These are phyloP conservation scores for Sarcophaga carnaria DNA, from an alignment of 2,888 invertebrate species.

Conservation along the genomic window DNA sequence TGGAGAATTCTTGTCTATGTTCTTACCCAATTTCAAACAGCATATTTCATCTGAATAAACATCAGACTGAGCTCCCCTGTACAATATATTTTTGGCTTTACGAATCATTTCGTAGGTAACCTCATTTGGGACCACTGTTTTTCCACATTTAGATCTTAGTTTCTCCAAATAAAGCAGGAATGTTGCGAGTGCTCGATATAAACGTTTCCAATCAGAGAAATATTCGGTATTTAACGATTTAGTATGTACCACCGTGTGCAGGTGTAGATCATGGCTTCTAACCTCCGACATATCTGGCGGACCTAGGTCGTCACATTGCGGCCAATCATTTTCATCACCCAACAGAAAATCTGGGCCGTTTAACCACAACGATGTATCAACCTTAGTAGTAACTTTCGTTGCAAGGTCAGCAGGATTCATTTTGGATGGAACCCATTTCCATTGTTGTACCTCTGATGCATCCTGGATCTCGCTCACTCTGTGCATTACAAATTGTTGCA, in stretches of 20 bases:
- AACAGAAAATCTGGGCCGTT: conserved; percentile 35
- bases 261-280: not conserved
- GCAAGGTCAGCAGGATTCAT: conserved; percentile 25
- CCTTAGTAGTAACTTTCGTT: conserved; percentile 12
- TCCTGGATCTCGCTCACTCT: conserved; percentile 30
- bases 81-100: conserved; percentile 6
- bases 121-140: not conserved
- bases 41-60: conserved; percentile 8
- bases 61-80: conserved; percentile 9
- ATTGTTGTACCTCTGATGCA: not conserved
- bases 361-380: conserved; percentile 25
- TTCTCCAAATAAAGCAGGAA: conserved; percentile 46
- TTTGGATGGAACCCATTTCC: conserved; percentile 43
- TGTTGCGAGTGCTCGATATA: conserved; percentile 56
- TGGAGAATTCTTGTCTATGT: conserved; percentile 20
- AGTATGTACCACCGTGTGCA: not conserved
- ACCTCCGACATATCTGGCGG: not conserved
- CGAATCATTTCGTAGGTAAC: conserved; percentile 5
- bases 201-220: conserved; percentile 54
- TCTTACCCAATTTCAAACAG: conserved; percentile 35
- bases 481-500: conserved; percentile 38
- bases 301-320: conserved; percentile 28
- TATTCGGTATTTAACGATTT: not conserved
- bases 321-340: conserved; percentile 13
- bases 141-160: conserved; percentile 4